Evolutionary conservation across 1,140 invertebrate genomes (phyloP), one percentile per base, ranked within the genome.

Genomic region (Radopholus similis): DNA sequence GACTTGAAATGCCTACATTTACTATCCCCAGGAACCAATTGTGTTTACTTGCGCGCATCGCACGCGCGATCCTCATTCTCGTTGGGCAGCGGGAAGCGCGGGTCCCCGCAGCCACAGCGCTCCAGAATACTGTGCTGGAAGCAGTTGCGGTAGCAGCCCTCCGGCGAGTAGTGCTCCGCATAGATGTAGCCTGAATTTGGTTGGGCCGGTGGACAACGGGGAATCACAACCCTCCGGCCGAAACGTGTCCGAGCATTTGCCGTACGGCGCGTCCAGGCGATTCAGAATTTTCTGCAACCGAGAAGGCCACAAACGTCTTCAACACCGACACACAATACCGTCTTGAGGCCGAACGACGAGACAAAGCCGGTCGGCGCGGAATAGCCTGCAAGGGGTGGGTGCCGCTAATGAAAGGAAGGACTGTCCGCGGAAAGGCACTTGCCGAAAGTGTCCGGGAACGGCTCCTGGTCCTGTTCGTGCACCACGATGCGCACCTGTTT

Each of bases 391-490:
- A 68, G 15, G 67, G 68, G 37, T 71, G 8, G 8, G n/a, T 26
- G 23, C n/a, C n/a, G n/a, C n/a, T n/a, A n/a, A n/a, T n/a, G n/a
- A n/a, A n/a, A n/a, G n/a, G n/a, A n/a, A n/a, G n/a, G n/a, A n/a
- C 72, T 38, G 58, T 73, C 11, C 64, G 65, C 13, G 57, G 49
- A 34, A 60, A 35, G 64, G 71, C n/a, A n/a, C 13, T 59, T 32
- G 47, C 59, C 78, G 63, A 79, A 82, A 35, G 79, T 80, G 51
- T 82, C 79, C 11, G 79, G 81, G 71, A 81, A 81, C 11, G 79
- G 79, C 47, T 81, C 78, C 54, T 81, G 78, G 71, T 81, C 79
- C 66, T 78, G 76, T 64, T 78, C 81, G 55, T 81, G 79, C n/a
- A 81, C 79, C 30, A 83, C 81, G 13, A 81, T 49, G 53, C 79